Evolutionary conservation across 2,113 vertebrate genomes (phyloP), one percentile per base, ranked within the genome.

Genomic region (Leptobrachium ailaonicum): DNA sequence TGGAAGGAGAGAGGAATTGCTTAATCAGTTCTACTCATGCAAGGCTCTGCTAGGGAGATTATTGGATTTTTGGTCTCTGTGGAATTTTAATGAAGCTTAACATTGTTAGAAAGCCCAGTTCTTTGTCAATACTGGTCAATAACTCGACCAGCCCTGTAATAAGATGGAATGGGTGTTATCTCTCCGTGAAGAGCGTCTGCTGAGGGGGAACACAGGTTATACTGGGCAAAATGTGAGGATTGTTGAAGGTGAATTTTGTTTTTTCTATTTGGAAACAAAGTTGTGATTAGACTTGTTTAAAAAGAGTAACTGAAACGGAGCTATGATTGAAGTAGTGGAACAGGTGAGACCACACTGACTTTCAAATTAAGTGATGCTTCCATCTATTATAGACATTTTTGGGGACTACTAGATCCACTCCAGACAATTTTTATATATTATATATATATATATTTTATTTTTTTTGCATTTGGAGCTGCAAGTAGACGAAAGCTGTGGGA

Each of bases 71-170:
- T 87, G 90, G 92, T 87, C 92, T 92, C 91, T 89, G 90, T 88
- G 91, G 93, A 94, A 94, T 95, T 93, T 95, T 95, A 96, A 96
- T 96, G 93, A 96, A 94, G 91, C 90, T 92, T 90, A 3, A 56
- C 90, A 89, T 91, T 91, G 88, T 91, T 92, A 88, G 88, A 92
- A 93, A 93, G 93, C 89, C 85, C 85, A 89, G 83, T 80, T 84
- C 83, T 93, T 91, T 92, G 92, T 94, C 95, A 93, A 93, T 92
- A 90, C 78, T 86, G 92, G 91, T 96, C 95, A 95, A 96, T 96
- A 95, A 93, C 87, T 89, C 60, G 91, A 91, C 89, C 93, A 94
- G 92, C 94, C 93, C 90, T 94, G 91, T 95, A 95, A 96, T 96
- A 92, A 95, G 90, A 93, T 94, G 90, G 89, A 91, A 86, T 88